Percentiles rank a stretch among this genome's conserved stretches.
These are phyloP conservation scores for Eupsilia transversa DNA, from an alignment of 2,888 invertebrate species.

Conservation along the genomic window DNA sequence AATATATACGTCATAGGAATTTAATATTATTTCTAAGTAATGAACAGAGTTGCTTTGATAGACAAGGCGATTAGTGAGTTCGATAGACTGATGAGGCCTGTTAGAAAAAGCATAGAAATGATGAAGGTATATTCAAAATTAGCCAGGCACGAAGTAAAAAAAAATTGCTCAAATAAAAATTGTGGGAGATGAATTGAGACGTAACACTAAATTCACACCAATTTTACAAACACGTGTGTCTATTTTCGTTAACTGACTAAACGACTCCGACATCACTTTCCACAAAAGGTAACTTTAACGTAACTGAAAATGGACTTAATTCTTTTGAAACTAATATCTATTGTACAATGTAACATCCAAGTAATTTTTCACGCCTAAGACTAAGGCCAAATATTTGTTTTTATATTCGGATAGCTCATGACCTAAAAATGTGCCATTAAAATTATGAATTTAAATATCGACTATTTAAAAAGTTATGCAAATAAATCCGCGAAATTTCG, in stretches of 20 bases:
- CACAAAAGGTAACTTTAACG: background rate
- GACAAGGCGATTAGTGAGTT: constrained; percentile 16
- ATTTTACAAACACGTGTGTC: background rate
- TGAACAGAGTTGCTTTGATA: constrained; percentile 21
- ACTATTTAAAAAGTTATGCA: no score
- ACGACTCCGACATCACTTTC: background rate
- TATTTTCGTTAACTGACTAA: background rate
- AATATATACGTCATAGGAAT: constrained; percentile 33
- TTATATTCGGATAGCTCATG: no score
- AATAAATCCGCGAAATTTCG: no score
- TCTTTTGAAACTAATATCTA: background rate
- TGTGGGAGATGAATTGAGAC: background rate
- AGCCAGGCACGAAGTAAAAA: background rate
- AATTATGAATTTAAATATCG: no score
- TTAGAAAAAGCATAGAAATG: background rate
- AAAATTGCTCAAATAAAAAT: background rate
- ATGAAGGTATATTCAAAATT: background rate
- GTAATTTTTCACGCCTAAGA: no score
- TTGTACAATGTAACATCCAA: no score
- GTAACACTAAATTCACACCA: background rate
- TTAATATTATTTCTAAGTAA: background rate
- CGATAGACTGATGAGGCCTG: background rate
- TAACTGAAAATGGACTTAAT: background rate
- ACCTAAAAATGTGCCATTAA: no score
- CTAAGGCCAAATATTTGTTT: no score